Base-by-base conservation (phyloP, 2,113 vertebrate species). In the Atractosteus spatula region DNA sequence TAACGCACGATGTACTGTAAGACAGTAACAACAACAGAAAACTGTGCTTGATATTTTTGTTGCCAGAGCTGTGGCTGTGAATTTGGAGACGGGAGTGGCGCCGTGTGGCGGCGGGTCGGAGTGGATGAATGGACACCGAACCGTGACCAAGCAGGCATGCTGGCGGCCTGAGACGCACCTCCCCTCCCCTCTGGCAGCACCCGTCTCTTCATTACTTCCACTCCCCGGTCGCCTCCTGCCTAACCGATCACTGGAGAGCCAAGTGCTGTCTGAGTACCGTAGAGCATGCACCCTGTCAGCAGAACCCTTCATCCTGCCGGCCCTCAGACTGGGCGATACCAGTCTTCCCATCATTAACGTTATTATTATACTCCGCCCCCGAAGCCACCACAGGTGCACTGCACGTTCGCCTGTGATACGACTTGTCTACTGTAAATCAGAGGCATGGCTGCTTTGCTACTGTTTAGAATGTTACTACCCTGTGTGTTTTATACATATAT, bases 101-200 rank as follows among this genome's bases (percentile, higher is more conserved):
- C 16, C 13, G 4, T 55, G 66, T 41, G 64, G 55, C 41, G 43
- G 55, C 54, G 12, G 55, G 17, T 55, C 17, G 3, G 42, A 41
- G 41, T 68, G 71, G 71, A 68, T 68, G 65, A 73, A 61, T 68
- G 43, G 65, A 57, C 29, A 41, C 17, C 65, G 10, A 73, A 51
- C n/a, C 43, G 14, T 44, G 56, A 43, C 66, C 55, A 51, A 16
- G 66, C 47, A 41, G 47, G 10, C 51, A 6, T 54, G 29, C 12
- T 55, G 66, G 29, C 66, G 41, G 66, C 66, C 66, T 68, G 16
- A 55, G 47, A 47, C 12, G 69, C 43, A 13, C 43, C 17, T 42
- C 62, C 14, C 44, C 57, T 14, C n/a, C 6, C 16, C 54, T 59
- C 57, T 59, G 57, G 57, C 57, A 59, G 7, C 55, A 70, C 44